phyloP scores from a whole-genome alignment of 2,113 vertebrate species.

The Rhynchomys soricoides region DNA sequence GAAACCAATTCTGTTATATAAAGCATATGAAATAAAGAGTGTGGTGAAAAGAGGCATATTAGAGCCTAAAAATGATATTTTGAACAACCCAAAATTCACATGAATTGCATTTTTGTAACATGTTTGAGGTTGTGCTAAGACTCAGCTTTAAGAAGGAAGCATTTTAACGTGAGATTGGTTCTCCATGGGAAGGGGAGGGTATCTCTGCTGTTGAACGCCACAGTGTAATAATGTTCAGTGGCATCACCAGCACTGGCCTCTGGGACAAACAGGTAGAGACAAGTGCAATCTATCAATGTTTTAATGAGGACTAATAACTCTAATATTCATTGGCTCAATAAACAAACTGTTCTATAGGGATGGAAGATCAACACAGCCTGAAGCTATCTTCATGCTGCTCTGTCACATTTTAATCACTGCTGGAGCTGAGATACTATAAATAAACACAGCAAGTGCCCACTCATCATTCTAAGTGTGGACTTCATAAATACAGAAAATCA shows the following conservation, averaged over 20 bases:
- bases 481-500: slow-evolving; percentile 46
- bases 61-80: neutral
- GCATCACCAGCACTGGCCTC: slow-evolving; percentile 35
- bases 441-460: slow-evolving; percentile 2
- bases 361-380: slow-evolving; percentile 35
- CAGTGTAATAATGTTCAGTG: neutral
- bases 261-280: slow-evolving; percentile 51
- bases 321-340: slow-evolving; percentile 53
- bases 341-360: slow-evolving; percentile 44
- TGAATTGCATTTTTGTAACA: neutral
- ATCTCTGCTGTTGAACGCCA: neutral
- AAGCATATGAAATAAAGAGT: neutral
- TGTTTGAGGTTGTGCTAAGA: neutral
- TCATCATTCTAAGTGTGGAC: neutral
- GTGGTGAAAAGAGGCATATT: neutral
- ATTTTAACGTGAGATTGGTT: neutral
- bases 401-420: neutral
- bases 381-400: neutral
- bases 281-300: slow-evolving; percentile 61
- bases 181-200: neutral
- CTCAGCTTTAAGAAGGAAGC: neutral
- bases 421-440: slow-evolving; percentile 34
- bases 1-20: neutral
- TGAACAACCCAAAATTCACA: neutral
- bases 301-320: slow-evolving; percentile 70